Conservation (phyloP, 2,888 invertebrate species). For the Rapana venosa region DNA sequence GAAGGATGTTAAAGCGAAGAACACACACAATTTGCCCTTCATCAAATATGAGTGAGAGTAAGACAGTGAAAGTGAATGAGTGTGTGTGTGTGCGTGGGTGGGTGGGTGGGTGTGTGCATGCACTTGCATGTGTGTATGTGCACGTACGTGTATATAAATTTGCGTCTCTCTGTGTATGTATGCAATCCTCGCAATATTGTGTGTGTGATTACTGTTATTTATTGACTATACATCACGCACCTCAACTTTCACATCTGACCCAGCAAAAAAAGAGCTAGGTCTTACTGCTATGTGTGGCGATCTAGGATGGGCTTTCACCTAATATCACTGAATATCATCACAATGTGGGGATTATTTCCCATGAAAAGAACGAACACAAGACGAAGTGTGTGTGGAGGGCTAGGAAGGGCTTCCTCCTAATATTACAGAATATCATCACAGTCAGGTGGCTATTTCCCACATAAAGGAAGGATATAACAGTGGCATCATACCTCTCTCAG, state of each 20-base stretch:
- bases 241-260: too few species aligned
- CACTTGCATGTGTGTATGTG: not conserved
- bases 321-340: too few species aligned
- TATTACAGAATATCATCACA: too few species aligned
- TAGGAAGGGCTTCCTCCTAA: too few species aligned
- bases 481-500: conserved; percentile 81
- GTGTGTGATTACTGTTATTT: not conserved
- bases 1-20: not conserved
- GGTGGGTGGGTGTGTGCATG: not conserved
- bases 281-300: too few species aligned
- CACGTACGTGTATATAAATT: not conserved
- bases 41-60: not conserved
- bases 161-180: not conserved
- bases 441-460: not conserved
- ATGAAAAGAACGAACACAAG: too few species aligned
- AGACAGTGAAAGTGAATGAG: not conserved
- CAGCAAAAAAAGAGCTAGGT: too few species aligned
- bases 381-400: too few species aligned
- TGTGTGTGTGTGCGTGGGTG: not conserved
- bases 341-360: too few species aligned
- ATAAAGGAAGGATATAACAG: not conserved
- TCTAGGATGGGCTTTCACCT: too few species aligned
- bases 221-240: too few species aligned
- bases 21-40: too few species aligned
- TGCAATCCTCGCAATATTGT: not conserved